Evolutionary conservation across 1,140 invertebrate genomes (phyloP).

Genomic region (Battus philenor): DNA sequence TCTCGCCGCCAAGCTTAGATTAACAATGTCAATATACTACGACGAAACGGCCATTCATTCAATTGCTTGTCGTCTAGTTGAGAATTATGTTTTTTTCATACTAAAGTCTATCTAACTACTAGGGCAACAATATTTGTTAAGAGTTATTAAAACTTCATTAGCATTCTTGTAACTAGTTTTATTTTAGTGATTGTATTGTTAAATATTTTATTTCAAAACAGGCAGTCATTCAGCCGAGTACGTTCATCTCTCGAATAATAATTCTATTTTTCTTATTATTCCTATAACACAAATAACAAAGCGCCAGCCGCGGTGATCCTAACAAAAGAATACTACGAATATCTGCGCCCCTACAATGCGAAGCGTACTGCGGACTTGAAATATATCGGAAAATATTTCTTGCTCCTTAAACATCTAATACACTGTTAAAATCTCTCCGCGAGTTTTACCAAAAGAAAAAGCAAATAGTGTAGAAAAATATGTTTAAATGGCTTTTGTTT

Average conservation of each 20-base stretch:
- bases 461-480: slow-evolving; percentile 21
- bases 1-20: slow-evolving; percentile 30
- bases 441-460: slow-evolving; percentile 36
- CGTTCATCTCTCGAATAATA: slow-evolving; percentile 40
- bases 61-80: slow-evolving; percentile 25
- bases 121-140: slow-evolving; percentile 1
- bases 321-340: slow-evolving; percentile 69
- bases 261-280: slow-evolving; percentile 49
- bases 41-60: slow-evolving; percentile 30
- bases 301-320: slow-evolving; percentile 41
- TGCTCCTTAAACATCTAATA: slow-evolving; percentile 36
- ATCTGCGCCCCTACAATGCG: slow-evolving; percentile 52
- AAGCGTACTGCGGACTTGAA: slow-evolving; percentile 47
- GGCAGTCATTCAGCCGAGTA: slow-evolving; percentile 26
- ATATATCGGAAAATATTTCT: slow-evolving; percentile 61
- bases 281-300: slow-evolving; percentile 57
- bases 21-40: slow-evolving; percentile 57
- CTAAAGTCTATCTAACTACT: slow-evolving; percentile 22
- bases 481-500: too few relatives aligned
- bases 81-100: slow-evolving; percentile 28
- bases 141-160: slow-evolving; percentile 7
- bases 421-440: slow-evolving; percentile 36
- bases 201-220: slow-evolving; percentile 16
- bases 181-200: not conserved
- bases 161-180: not conserved